Evolutionary conservation across 2,888 invertebrate species (phyloP).

Genomic region (Leucophenga maculata): DNA sequence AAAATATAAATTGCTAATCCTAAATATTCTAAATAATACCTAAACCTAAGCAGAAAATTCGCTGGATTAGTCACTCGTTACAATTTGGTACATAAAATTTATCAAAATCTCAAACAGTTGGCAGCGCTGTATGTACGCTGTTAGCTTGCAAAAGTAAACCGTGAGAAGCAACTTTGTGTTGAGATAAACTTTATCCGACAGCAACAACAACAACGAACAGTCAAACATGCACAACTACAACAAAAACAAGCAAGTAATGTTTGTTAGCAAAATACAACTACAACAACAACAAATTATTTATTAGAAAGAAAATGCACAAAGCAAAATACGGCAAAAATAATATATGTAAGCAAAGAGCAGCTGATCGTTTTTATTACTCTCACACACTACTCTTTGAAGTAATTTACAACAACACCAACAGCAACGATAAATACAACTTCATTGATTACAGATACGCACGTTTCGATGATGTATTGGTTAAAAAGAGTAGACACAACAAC

Average conservation of each 20-base stretch:
- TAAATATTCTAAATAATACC: no score
- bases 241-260: conserved; percentile 19
- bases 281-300: conserved; percentile 40
- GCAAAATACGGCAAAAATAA: conserved; percentile 40
- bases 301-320: conserved; percentile 49
- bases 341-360: conserved; percentile 40
- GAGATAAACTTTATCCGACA: conserved; percentile 52
- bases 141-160: conserved; percentile 64
- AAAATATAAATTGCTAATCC: no score
- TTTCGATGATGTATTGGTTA: conserved; percentile 44
- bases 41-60: no score
- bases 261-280: conserved; percentile 30
- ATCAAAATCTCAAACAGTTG: conserved; percentile 39
- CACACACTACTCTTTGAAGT: conserved; percentile 26
- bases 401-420: conserved; percentile 39
- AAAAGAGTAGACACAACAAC: conserved; percentile 29
- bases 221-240: conserved; percentile 52
- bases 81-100: no score
- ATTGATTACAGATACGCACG: conserved; percentile 65
- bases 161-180: conserved; percentile 62
- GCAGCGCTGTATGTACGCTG: conserved; percentile 39
- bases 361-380: conserved; percentile 43
- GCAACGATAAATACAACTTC: conserved; percentile 58
- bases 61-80: no score
- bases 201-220: conserved; percentile 27